Percentiles rank a stretch among this genome's conserved stretches.
Conservation (phyloP, 2,113 vertebrate species). For the Dipodomys merriami region DNA sequence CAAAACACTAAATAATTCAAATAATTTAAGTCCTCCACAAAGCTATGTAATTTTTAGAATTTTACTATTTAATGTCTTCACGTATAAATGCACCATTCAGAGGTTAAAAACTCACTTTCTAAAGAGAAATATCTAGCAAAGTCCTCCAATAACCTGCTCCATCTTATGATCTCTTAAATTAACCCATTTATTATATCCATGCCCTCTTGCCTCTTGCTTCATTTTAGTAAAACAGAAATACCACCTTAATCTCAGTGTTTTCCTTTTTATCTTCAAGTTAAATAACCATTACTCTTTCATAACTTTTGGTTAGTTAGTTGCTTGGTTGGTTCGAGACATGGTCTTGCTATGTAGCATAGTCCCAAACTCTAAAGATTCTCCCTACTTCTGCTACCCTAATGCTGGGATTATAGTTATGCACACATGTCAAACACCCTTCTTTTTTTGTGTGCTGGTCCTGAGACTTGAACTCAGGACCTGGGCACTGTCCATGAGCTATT, state of each 20-base stretch:
- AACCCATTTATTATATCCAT: background rate
- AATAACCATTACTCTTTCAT: background rate
- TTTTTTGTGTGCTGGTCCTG: too few relatives aligned
- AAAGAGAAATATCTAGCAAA: background rate
- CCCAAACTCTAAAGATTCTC: too few relatives aligned
- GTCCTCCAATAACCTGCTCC: background rate
- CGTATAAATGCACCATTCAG: background rate
- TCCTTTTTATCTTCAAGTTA: conserved; percentile 3
- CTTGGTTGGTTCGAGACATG: too few relatives aligned
- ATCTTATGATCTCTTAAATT: background rate
- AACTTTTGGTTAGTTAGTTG: too few relatives aligned
- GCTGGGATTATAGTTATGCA: too few relatives aligned
- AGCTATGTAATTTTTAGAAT: conserved; percentile 20
- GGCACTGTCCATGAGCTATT: too few relatives aligned
- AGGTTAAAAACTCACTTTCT: conserved; percentile 32
- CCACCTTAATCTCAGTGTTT: background rate
- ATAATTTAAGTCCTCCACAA: conserved; percentile 45
- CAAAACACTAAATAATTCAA: conserved; percentile 56
- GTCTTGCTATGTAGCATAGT: too few relatives aligned
- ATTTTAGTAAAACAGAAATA: conserved; percentile 7
- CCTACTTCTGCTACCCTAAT: too few relatives aligned
- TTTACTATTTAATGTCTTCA: conserved; percentile 51
- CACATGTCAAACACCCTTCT: too few relatives aligned
- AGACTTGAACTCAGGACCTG: too few relatives aligned
- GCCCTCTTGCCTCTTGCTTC: background rate